Evolutionary conservation across 2,888 invertebrate genomes (phyloP).

Genomic region (Lypha dubia): DNA sequence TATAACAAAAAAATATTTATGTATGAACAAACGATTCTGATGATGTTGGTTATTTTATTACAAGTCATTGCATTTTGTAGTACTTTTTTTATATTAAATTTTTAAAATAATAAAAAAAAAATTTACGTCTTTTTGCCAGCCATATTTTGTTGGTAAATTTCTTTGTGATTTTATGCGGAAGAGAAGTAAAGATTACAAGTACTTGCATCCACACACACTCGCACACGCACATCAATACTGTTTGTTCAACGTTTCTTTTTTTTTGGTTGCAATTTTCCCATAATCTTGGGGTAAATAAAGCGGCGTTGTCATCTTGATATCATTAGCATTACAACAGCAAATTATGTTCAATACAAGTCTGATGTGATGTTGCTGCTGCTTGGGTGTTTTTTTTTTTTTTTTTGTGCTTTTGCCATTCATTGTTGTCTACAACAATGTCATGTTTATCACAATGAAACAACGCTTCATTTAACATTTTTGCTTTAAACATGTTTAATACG

Average conservation of each 20-base stretch:
- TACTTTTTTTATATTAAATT: slow-evolving; percentile 33
- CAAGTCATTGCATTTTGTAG: slow-evolving; percentile 69
- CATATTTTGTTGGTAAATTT: slow-evolving; percentile 13
- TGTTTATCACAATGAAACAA: slow-evolving; percentile 71
- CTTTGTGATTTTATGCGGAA: slow-evolving; percentile 17
- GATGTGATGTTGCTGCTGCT: slow-evolving; percentile 31
- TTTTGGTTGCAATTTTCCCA: slow-evolving; percentile 9
- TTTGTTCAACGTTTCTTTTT: not conserved
- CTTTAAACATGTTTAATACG: slow-evolving; percentile 39
- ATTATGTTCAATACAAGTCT: slow-evolving; percentile 54
- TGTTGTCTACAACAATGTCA: slow-evolving; percentile 60
- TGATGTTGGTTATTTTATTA: slow-evolving; percentile 48
- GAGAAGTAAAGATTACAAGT: slow-evolving; percentile 7
- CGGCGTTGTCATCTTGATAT: slow-evolving; percentile 69
- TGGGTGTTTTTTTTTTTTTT: too few species aligned
- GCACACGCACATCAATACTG: too few species aligned
- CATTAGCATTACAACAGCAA: slow-evolving; percentile 71
- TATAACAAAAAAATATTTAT: slow-evolving; percentile 63
- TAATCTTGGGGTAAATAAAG: slow-evolving; percentile 55
- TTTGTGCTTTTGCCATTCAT: slow-evolving; percentile 40
- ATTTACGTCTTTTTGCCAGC: slow-evolving; percentile 51
- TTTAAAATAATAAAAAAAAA: slow-evolving; percentile 35
- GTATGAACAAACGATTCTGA: slow-evolving; percentile 30
- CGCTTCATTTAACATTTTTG: slow-evolving; percentile 71
- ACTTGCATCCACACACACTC: not conserved